These are phyloP conservation scores for Urocitellus parryii DNA, from an alignment of 2,113 vertebrate species.

Conservation along the genomic window DNA sequence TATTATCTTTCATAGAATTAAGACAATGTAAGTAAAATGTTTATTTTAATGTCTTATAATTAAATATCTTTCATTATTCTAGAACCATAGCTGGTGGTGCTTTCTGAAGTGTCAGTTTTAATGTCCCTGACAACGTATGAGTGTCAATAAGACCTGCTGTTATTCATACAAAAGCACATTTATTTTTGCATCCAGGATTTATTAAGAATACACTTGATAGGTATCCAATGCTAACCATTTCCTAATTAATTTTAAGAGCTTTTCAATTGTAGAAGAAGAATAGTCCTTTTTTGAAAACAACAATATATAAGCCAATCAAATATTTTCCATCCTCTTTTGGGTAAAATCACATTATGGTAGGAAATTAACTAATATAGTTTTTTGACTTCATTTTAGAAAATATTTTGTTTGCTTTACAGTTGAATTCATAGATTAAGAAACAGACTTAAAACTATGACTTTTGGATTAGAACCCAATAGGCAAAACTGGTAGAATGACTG, in stretches of 20 bases:
- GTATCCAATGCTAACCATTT: background rate
- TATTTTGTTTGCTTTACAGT: background rate
- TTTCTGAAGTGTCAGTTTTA: background rate
- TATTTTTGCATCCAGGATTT: background rate
- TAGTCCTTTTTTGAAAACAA: background rate
- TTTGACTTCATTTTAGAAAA: background rate
- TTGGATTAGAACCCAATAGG: background rate
- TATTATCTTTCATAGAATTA: background rate
- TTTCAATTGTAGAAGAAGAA: background rate
- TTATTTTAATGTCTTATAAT: background rate
- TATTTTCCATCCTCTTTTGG: background rate
- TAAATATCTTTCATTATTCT: background rate
- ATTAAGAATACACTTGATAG: background rate
- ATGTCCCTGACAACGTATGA: background rate
- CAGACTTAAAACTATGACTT: background rate
- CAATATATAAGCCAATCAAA: background rate
- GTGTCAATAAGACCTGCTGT: background rate
- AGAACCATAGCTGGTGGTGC: background rate
- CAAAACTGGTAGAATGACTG: background rate
- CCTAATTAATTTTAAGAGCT: background rate
- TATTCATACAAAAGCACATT: background rate
- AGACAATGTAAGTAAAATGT: background rate
- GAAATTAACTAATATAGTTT: background rate
- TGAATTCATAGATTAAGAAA: background rate
- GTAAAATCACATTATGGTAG: background rate